Percentiles rank a stretch among this genome's conserved stretches.
Conservation (phyloP, 2,797 vertebrate species). For the Sebastes hopkinsi region DNA sequence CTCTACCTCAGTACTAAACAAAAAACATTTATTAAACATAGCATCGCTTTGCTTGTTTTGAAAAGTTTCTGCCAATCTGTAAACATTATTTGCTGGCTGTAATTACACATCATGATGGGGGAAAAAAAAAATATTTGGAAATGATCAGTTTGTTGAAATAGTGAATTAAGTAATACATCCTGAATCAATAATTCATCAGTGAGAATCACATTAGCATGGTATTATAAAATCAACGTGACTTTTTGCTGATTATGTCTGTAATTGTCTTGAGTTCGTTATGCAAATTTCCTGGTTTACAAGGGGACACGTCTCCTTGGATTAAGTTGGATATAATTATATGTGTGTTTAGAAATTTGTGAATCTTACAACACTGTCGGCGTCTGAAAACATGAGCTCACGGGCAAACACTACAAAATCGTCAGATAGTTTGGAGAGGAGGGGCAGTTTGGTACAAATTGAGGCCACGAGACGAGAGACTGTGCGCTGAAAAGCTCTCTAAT, state of each 20-base stretch:
- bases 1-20: background rate
- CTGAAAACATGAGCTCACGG: conserved; percentile 10
- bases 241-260: conserved; percentile 28
- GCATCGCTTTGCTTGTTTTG: background rate
- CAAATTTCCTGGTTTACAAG: conserved; percentile 26
- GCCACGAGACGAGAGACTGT: conserved; percentile 66
- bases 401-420: conserved; percentile 22
- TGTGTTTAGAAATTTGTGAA: conserved; percentile 16
- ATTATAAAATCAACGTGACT: conserved; percentile 14
- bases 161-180: conserved; percentile 37
- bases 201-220: conserved; percentile 14
- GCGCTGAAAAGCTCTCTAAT: conserved; percentile 73
- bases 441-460: conserved; percentile 61
- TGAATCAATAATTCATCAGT: conserved; percentile 38
- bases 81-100: conserved; percentile 1
- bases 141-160: conserved; percentile 30
- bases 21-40: background rate
- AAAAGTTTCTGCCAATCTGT: background rate
- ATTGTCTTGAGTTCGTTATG: conserved; percentile 35
- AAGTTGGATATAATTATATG: conserved; percentile 17
- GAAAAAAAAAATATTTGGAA: background rate
- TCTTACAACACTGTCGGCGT: background rate
- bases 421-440: conserved; percentile 38
- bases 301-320: conserved; percentile 14
- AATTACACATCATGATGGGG: background rate